Conservation (phyloP, 2,113 vertebrate genomes). For the Myotis davidii region DNA sequence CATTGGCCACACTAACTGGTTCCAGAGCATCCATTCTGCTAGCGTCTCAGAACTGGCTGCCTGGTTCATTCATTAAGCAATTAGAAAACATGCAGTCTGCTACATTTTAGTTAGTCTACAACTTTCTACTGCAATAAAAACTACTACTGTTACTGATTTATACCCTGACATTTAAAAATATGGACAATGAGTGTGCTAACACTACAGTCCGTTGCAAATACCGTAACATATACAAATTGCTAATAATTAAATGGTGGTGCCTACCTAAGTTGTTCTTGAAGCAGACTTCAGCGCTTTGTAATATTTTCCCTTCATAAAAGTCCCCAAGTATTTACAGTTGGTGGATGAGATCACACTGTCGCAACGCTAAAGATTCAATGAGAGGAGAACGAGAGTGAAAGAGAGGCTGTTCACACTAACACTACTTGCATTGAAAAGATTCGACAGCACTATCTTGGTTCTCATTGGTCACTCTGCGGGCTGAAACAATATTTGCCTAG, state of each 20-base stretch:
- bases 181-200: neutral
- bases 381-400: neutral
- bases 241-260: conserved; percentile 71
- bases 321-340: conserved; percentile 79
- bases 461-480: conserved; percentile 56
- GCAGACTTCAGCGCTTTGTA: conserved; percentile 75
- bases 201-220: neutral
- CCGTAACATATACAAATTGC: conserved; percentile 5
- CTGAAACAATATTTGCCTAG: conserved; percentile 85
- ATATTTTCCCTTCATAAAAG: conserved; percentile 83
- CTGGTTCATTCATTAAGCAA: neutral
- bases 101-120: neutral
- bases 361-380: conserved; percentile 61
- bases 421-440: conserved; percentile 54
- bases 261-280: conserved; percentile 77
- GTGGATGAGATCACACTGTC: conserved; percentile 82
- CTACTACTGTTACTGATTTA: neutral
- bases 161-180: neutral
- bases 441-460: neutral
- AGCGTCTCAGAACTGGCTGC: neutral
- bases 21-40: neutral
- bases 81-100: neutral
- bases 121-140: neutral
- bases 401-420: conserved; percentile 57
- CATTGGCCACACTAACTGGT: neutral